Conservation (phyloP, 2,888 invertebrate species). For the Sylvicola fuscatus region DNA sequence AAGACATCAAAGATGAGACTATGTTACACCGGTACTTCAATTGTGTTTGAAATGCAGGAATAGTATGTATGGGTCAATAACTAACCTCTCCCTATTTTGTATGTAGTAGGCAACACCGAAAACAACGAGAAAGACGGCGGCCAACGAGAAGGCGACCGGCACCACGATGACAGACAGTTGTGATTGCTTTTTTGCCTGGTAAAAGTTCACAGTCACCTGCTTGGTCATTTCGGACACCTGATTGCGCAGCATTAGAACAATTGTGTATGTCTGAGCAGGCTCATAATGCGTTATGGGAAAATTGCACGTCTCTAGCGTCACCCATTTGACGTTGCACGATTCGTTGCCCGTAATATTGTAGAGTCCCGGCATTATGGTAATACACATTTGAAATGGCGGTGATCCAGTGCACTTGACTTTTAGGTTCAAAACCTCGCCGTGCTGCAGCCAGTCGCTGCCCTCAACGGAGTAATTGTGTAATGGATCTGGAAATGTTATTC, state of each 20-base stretch:
- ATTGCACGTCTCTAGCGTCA: slow-evolving; percentile 29
- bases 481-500: slow-evolving; percentile 35
- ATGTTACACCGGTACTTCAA: no score
- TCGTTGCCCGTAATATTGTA: slow-evolving; percentile 55
- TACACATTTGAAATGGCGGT: slow-evolving; percentile 49
- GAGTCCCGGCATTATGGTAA: slow-evolving; percentile 35
- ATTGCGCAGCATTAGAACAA: slow-evolving; percentile 60
- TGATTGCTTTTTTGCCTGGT: slow-evolving; percentile 59
- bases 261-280: slow-evolving; percentile 45
- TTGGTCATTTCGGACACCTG: slow-evolving; percentile 47
- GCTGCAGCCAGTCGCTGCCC: slow-evolving; percentile 65
- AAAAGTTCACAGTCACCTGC: slow-evolving; percentile 57
- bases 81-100: slow-evolving; percentile 56
- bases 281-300: slow-evolving; percentile 50
- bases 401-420: slow-evolving; percentile 56
- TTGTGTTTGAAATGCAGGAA: no score
- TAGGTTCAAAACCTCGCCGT: slow-evolving; percentile 54
- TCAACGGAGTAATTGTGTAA: slow-evolving; percentile 44
- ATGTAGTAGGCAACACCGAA: slow-evolving; percentile 76
- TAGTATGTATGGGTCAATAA: slow-evolving; percentile 7
- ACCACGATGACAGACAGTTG: slow-evolving; percentile 78
- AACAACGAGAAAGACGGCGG: slow-evolving; percentile 63
- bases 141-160: slow-evolving; percentile 60
- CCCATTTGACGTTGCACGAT: slow-evolving; percentile 31
- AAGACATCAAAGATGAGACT: no score